Conservation (phyloP, 2,797 vertebrate species). For the Cuculus canorus region DNA sequence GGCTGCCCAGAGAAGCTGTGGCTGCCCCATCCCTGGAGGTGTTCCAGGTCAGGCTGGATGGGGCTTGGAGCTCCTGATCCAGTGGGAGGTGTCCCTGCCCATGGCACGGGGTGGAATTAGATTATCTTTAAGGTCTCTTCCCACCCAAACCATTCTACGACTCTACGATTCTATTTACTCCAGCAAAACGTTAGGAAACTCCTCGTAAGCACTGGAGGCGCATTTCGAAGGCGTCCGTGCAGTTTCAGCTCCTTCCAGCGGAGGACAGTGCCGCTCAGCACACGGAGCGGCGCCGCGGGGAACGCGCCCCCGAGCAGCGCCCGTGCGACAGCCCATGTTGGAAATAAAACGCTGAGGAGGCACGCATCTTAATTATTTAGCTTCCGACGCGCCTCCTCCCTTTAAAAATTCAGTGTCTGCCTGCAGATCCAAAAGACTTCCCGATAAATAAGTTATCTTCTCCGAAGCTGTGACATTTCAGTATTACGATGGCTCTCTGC, state of each 20-base stretch:
- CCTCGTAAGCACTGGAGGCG: fast-evolving
- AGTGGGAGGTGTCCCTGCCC: no score
- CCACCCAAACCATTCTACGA: no score
- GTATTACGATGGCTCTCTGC: neutral
- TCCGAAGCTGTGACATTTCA: conserved; percentile 61
- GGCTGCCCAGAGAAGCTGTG: no score
- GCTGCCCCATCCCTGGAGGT: no score
- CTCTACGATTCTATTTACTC: neutral
- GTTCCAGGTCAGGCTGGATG: no score
- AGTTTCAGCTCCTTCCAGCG: conserved; percentile 59
- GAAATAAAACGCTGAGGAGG: conserved; percentile 71
- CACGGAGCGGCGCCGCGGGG: no score
- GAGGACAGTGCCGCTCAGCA: conserved; percentile 65
- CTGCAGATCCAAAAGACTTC: conserved; percentile 66
- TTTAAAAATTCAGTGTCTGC: conserved; percentile 73
- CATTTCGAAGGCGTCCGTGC: neutral
- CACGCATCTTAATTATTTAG: conserved; percentile 71
- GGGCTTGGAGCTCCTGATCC: no score
- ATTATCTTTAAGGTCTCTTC: no score
- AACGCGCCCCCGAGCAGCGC: conserved; percentile 28
- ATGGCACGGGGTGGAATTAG: no score
- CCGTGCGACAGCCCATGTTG: conserved; percentile 73
- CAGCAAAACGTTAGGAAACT: neutral
- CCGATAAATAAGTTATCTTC: conserved; percentile 73
- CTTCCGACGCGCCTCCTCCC: conserved; percentile 65